A percentile compares a stretch with the other conserved stretches of the same genome.
These are phyloP conservation scores for Zygaena filipendulae DNA, from an alignment of 2,888 invertebrate genomes.

Conservation along the genomic window DNA sequence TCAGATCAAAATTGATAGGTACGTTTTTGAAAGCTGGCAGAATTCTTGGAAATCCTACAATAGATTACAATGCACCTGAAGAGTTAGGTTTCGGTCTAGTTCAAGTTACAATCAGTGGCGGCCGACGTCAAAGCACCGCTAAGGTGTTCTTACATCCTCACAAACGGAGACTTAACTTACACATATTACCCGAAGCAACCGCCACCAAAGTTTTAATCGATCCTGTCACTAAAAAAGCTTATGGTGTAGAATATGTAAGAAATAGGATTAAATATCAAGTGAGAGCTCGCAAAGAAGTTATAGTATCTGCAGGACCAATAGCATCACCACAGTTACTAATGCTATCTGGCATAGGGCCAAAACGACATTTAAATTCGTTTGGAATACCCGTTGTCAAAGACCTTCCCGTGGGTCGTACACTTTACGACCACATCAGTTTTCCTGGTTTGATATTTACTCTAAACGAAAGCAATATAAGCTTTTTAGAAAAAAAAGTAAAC, in stretches of 20 bases:
- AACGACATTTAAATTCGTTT: conserved; percentile 62
- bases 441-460: conserved; percentile 65
- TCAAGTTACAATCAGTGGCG: conserved; percentile 54
- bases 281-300: conserved; percentile 61
- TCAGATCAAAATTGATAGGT: conserved; percentile 65
- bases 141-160: conserved; percentile 69
- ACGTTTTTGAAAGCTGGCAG: conserved; percentile 74
- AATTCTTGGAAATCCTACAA: conserved; percentile 71
- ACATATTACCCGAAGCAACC: conserved; percentile 61
- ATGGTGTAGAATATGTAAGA: conserved; percentile 41
- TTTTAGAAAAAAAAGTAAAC: conserved; percentile 32
- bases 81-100: conserved; percentile 68
- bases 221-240: conserved; percentile 51
- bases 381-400: conserved; percentile 71
- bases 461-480: conserved; percentile 44
- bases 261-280: conserved; percentile 52
- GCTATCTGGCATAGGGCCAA: conserved; percentile 75
- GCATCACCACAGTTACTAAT: conserved; percentile 82
- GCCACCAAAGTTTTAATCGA: conserved; percentile 71
- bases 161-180: conserved; percentile 65
- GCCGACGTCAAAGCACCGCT: conserved; percentile 63
- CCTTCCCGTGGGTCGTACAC: conserved; percentile 72
- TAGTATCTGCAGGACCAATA: conserved; percentile 78
- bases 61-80: conserved; percentile 77
- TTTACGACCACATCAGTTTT: conserved; percentile 76